Conservation (phyloP, 1,140 invertebrate genomes). For the Sweltsa coloradensis region DNA sequence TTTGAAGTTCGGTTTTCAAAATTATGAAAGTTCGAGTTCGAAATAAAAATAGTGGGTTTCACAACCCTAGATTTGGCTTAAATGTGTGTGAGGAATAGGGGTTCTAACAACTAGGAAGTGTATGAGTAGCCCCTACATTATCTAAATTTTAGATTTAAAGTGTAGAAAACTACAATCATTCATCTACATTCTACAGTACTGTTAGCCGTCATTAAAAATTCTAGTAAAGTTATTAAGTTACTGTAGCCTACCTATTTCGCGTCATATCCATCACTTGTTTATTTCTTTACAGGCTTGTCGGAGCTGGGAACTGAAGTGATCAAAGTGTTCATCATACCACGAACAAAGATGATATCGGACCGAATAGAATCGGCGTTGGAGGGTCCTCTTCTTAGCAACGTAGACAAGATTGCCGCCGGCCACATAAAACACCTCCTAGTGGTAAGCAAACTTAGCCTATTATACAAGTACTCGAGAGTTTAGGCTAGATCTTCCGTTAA, state of each 20-base stretch:
- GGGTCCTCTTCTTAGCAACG: slow-evolving; percentile 45
- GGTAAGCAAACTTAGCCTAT: slow-evolving; percentile 31
- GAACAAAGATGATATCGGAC: slow-evolving; percentile 72
- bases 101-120: too few relatives aligned
- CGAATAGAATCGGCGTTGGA: slow-evolving; percentile 67
- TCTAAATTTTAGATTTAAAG: neutral
- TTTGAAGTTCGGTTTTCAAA: too few relatives aligned
- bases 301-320: slow-evolving; percentile 90
- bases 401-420: slow-evolving; percentile 84
- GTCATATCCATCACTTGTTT: neutral
- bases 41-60: too few relatives aligned
- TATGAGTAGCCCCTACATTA: too few relatives aligned
- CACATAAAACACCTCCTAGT: slow-evolving; percentile 82
- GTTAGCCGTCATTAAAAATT: too few relatives aligned
- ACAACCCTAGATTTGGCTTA: too few relatives aligned
- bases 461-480: neutral
- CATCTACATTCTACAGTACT: neutral
- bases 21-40: too few relatives aligned
- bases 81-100: too few relatives aligned
- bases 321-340: slow-evolving; percentile 82
- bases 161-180: neutral
- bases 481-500: neutral
- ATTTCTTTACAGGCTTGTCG: slow-evolving; percentile 39
- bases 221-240: too few relatives aligned
- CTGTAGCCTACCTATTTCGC: too few relatives aligned